phyloP scores from a whole-genome alignment of 2,113 vertebrate species.

The Festucalex cinctus region DNA sequence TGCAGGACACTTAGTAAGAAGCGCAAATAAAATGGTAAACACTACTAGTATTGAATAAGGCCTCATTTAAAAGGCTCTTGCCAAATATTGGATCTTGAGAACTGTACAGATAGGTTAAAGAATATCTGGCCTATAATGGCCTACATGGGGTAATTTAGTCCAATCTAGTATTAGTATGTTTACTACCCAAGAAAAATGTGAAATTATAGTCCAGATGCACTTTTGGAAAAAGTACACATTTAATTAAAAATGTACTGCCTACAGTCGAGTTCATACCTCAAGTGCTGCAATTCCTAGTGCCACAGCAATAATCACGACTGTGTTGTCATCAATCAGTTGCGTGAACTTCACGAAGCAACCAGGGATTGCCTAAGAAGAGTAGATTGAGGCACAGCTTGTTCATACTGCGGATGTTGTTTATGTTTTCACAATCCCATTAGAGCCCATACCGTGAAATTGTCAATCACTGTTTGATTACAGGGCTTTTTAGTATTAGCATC shows the following conservation, averaged over 20 bases:
- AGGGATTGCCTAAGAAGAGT: slow-evolving; percentile 25
- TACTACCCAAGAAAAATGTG: too few relatives aligned
- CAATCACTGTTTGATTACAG: slow-evolving; percentile 11
- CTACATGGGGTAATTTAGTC: too few relatives aligned
- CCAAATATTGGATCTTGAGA: background rate
- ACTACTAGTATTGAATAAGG: background rate
- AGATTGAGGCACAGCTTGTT: background rate
- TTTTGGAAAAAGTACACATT: background rate
- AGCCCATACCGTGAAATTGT: slow-evolving; percentile 6
- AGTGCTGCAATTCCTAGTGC: slow-evolving; percentile 72
- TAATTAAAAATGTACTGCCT: background rate
- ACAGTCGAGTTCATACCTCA: slow-evolving; percentile 72
- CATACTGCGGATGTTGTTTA: background rate
- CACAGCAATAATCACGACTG: slow-evolving; percentile 63
- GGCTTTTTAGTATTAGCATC: fast-evolving
- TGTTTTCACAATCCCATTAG: background rate
- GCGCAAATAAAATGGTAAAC: background rate
- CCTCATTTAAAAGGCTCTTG: background rate
- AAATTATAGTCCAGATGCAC: background rate
- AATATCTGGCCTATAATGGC: too few relatives aligned
- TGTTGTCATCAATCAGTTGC: slow-evolving; percentile 60
- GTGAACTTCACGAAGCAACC: slow-evolving; percentile 69
- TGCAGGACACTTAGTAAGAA: background rate
- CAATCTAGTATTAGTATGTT: too few relatives aligned
- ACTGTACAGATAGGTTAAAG: too few relatives aligned